Evolutionary conservation across 2,113 vertebrate genomes (phyloP), one percentile per base, ranked within the genome.

Genomic region (Triplophysa rosa): DNA sequence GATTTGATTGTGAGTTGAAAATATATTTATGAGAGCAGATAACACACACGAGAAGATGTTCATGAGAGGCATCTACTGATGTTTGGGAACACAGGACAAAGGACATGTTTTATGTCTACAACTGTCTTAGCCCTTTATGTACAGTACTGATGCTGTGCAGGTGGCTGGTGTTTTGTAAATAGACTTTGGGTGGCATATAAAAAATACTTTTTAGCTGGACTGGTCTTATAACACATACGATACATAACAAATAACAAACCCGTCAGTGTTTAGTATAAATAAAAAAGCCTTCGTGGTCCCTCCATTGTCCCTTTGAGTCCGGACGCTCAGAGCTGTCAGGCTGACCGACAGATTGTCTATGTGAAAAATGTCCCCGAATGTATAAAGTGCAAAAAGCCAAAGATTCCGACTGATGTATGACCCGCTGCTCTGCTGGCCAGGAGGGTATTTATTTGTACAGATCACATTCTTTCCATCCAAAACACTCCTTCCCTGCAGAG

Each of bases 391-490:
- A 75, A 75, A 75, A 49, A 62, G 72, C 72, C 72, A 72, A 29
- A 59, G 70, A 59, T 72, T 24, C 70, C 70, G 2, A 72, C 70
- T 72, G 72, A 63, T 63, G 40, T 19, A 2, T 75, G 72, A 75
- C 59, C 72, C 8, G 29, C 68, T 13, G 78, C 78, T 73, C 68
- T 26, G 45, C 45, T 72, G 78, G 78, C 78, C 67, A 63, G 58
- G 68, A 40, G 67, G 58, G 16, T 80, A 65, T 80, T 80, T 80
- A 26, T 72, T 80, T 56, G 54, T 64, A 16, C 45, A 17, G 45
- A 54, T 72, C 68, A 66, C 21, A 80, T 80, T 80, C 78, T 72
- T 80, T 80, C 78, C 78, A 80, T 80, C 47, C 70, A 70, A 72
- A 70, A 72, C 67, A 63, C 61, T 52, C 58, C 21, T 80, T 80